These are phyloP conservation scores for Chaetops frenatus DNA, from an alignment of 2,113 vertebrate genomes.

Conservation along the genomic window DNA sequence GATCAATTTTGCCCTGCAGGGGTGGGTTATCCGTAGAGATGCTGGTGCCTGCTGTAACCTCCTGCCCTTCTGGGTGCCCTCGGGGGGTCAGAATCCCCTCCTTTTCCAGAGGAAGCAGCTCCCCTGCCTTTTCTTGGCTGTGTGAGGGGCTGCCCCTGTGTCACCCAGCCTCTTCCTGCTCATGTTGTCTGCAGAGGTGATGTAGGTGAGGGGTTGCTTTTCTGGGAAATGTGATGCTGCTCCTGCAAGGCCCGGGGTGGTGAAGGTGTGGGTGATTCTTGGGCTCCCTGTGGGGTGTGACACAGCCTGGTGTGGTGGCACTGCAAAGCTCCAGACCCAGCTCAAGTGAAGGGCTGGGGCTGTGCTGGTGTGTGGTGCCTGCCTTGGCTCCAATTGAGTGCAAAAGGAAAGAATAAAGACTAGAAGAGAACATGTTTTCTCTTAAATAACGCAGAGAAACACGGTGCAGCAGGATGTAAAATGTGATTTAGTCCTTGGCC, in stretches of 20 bases:
- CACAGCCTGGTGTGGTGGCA: neutral
- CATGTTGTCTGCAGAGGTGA: rapidly evolving
- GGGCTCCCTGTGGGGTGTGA: neutral
- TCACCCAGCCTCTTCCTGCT: neutral
- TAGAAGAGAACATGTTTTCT: neutral
- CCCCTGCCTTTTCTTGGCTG: rapidly evolving
- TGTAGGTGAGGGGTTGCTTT: neutral
- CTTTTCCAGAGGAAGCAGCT: neutral
- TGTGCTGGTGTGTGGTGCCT: neutral
- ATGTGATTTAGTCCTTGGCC: neutral
- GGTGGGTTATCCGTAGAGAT: neutral
- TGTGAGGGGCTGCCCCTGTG: neutral
- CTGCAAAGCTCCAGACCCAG: rapidly evolving
- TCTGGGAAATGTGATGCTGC: neutral
- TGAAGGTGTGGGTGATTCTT: no score
- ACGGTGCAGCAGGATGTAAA: neutral
- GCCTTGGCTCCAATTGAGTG: neutral
- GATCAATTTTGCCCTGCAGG: neutral
- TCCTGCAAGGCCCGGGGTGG: neutral
- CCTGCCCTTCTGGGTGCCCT: rapidly evolving
- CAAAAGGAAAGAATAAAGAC: neutral
- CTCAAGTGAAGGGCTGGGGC: neutral
- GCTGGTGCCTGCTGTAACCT: neutral
- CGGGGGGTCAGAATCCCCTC: neutral
- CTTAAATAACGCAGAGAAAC: neutral